A percentile compares a stretch with the other conserved stretches of the same genome.
These are phyloP conservation scores for Bombus haemorrhoidalis DNA, from an alignment of 1,140 invertebrate genomes.

Conservation along the genomic window DNA sequence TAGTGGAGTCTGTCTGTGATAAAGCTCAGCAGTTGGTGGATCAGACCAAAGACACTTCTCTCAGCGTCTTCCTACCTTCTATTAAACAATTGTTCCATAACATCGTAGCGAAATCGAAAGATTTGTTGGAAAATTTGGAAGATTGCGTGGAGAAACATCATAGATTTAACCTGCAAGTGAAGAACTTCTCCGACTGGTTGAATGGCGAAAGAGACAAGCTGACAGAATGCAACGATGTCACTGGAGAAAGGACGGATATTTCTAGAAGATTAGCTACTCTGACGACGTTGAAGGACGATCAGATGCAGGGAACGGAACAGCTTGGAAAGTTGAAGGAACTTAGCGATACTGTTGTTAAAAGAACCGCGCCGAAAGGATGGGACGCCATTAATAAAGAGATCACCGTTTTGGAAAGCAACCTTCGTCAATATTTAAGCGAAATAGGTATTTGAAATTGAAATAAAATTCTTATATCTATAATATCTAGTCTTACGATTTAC, in stretches of 20 bases:
- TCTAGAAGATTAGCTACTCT: conserved; percentile 88
- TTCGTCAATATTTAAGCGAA: conserved; percentile 86
- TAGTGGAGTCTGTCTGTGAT: conserved; percentile 95
- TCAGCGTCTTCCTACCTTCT: conserved; percentile 93
- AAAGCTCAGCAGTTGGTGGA: conserved; percentile 95
- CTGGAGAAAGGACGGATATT: conserved; percentile 92
- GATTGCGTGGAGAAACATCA: conserved; percentile 93
- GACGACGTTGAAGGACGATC: conserved; percentile 87
- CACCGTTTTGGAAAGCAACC: conserved; percentile 85
- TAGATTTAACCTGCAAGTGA: conserved; percentile 88
- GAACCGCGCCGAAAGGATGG: conserved; percentile 91
- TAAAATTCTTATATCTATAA: neutral
- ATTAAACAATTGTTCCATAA: conserved; percentile 95
- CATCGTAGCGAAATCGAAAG: conserved; percentile 93
- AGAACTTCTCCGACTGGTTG: conserved; percentile 91
- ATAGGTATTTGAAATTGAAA: conserved; percentile 80
- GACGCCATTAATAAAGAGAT: conserved; percentile 89
- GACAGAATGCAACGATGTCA: conserved; percentile 89
- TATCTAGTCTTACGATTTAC: neutral
- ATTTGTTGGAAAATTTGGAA: conserved; percentile 92
- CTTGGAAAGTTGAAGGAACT: conserved; percentile 88
- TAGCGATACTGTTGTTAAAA: conserved; percentile 88
- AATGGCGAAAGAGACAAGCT: conserved; percentile 90
- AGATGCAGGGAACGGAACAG: conserved; percentile 88
- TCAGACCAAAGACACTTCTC: conserved; percentile 93